phyloP scores from a whole-genome alignment of 2,888 invertebrate genomes.

The Drosophila testacea region DNA sequence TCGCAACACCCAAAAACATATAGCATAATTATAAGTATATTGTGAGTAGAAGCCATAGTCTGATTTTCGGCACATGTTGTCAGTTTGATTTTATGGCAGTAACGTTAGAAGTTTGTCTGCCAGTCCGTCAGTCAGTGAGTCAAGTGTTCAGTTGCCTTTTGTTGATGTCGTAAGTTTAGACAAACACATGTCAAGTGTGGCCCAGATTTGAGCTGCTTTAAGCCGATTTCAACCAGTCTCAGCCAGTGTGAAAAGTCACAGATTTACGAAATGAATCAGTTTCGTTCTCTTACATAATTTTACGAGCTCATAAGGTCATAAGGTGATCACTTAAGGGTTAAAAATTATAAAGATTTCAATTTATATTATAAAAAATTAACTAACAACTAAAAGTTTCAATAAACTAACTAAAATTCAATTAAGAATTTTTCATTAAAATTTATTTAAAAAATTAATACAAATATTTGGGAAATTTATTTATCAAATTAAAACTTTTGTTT shows the following conservation, averaged over 20 bases:
- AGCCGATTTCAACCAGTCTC: conserved; percentile 2
- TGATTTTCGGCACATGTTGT: conserved; percentile 36
- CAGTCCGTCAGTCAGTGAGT: conserved; percentile 8
- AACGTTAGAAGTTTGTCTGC: background rate
- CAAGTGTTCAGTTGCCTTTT: conserved; percentile 10
- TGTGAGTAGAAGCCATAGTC: conserved; percentile 17
- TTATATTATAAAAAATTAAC: background rate
- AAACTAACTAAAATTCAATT: too few relatives aligned
- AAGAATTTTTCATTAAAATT: too few relatives aligned
- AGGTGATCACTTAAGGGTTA: background rate
- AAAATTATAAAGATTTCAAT: background rate
- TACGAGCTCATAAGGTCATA: background rate
- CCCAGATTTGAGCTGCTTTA: conserved; percentile 6
- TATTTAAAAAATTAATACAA: background rate
- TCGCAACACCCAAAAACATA: background rate
- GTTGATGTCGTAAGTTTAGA: background rate
- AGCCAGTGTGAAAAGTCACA: conserved; percentile 2
- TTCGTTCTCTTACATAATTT: background rate
- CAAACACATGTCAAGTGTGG: conserved; percentile 34
- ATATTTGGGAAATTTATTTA: background rate
- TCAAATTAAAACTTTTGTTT: too few relatives aligned
- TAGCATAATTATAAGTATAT: conserved; percentile 36
- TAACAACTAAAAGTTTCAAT: too few relatives aligned
- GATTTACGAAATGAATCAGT: background rate
- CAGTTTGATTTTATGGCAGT: conserved; percentile 48